Base-by-base conservation (phyloP, 2,888 invertebrate species). In the Nudaria mundana region DNA sequence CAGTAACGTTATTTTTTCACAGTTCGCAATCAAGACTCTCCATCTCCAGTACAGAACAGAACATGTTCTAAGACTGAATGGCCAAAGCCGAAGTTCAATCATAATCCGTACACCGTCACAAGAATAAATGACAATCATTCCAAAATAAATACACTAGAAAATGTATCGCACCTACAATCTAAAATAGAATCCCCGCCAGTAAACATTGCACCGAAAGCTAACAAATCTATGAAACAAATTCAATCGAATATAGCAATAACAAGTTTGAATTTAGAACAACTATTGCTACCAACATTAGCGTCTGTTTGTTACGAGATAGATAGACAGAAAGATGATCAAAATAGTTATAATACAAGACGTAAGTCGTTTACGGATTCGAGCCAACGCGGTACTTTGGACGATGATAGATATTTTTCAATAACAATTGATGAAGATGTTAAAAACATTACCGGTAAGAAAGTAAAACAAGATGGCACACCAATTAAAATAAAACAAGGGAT, bases 31-130 rank as follows among this genome's bases (percentile, higher is more conserved):
- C 54, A 53, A 42, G 28, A 40, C 2, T 48, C 49, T 1, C 56
- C 53, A 1, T 48, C 49, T 1, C 56, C 53, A 1, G 20, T 48
- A 3, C 30, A 52, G 0, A 37, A 35, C 3, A 47, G 58, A 32
- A 48, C 37, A 12, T 64, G 60, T 15, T 52, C 23, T 37, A 56
- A 37, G 42, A 60, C 57, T 0, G 52, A 53, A 43, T 60, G 58
- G 60, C 42, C 36, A 0, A 60, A 60, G 6, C 58, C 58, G 0
- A 51, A 51, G 24, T 60, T 43, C 8, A 30, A 40, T 1, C 41
- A n/a, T 7, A 60, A 53, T 11, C 51, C 58, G 0, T 51, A 47
- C 20, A 30, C 11, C 0, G 34, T 22, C 3, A 8, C 29, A 3
- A 53, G 47, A 8, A 35, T 24, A 2, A 15, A 35, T 0, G 10